Evolutionary conservation across 1,140 invertebrate genomes (phyloP).

Genomic region (Bombus fervidus): DNA sequence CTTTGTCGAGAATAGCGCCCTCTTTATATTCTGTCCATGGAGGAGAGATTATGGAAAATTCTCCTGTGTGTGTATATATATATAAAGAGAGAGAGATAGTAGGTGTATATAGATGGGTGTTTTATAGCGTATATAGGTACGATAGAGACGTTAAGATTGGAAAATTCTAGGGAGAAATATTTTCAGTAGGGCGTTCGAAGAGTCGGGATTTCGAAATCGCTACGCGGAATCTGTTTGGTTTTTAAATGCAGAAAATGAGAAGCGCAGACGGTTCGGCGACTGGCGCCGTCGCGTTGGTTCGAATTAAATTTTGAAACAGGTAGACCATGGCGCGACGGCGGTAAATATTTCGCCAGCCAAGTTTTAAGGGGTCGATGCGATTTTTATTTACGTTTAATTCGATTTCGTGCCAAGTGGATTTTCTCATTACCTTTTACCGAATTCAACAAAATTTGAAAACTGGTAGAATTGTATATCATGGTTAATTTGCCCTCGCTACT

Average conservation of each 20-base stretch:
- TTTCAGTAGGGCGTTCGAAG: background rate
- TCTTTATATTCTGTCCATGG: background rate
- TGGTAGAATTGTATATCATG: background rate
- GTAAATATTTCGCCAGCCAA: conserved; percentile 11
- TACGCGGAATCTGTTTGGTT: no score
- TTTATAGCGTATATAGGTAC: background rate
- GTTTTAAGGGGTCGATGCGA: background rate
- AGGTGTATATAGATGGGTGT: background rate
- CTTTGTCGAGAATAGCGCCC: background rate
- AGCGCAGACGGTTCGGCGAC: background rate
- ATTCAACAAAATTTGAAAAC: background rate
- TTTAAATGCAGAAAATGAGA: background rate
- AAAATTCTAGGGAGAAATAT: background rate
- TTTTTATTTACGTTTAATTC: conserved; percentile 41
- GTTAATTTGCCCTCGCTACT: background rate
- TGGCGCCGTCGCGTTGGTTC: background rate
- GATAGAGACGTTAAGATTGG: background rate
- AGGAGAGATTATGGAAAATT: background rate
- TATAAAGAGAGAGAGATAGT: background rate
- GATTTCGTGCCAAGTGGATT: background rate
- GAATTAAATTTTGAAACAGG: background rate
- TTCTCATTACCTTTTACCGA: background rate
- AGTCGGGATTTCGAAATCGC: background rate
- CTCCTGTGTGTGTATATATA: background rate
- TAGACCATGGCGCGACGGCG: no score